These are phyloP conservation scores for Pachypanchax playfairii DNA, from an alignment of 2,113 vertebrate species.

Conservation along the genomic window DNA sequence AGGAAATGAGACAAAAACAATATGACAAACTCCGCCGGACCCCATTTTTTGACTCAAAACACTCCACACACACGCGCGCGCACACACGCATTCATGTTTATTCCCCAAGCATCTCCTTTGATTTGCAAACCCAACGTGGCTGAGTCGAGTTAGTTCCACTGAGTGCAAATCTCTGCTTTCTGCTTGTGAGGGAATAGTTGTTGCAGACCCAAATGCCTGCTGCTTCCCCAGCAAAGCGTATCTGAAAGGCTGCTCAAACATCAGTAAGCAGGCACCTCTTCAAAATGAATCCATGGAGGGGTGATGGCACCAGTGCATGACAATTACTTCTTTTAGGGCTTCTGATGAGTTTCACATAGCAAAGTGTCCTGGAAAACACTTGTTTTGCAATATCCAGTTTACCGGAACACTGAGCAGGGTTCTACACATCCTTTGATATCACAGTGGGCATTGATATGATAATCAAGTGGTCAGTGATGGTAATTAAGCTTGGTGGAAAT, in stretches of 20 bases:
- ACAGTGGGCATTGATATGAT: conserved; percentile 67
- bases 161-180: conserved; percentile 49
- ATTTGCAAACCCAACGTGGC: conserved; percentile 57
- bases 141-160: conserved; percentile 63
- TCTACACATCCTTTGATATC: conserved; percentile 48
- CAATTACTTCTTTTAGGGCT: conserved; percentile 73
- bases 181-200: conserved; percentile 43
- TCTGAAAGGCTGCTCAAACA: conserved; percentile 66
- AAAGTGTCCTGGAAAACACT: conserved; percentile 64
- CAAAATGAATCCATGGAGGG: conserved; percentile 67
- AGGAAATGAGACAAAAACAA: conserved; percentile 73
- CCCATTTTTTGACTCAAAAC: conserved; percentile 48
- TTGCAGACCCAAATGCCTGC: conserved; percentile 46
- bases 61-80: not conserved
- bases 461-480: conserved; percentile 67
- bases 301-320: conserved; percentile 52
- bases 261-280: conserved; percentile 68
- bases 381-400: conserved; percentile 44
- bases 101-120: conserved; percentile 39
- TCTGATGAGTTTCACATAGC: conserved; percentile 71
- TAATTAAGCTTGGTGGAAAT: conserved; percentile 45
- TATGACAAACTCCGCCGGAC: conserved; percentile 59
- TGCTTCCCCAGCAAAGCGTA: conserved; percentile 59
- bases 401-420: conserved; percentile 18
- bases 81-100: not conserved